These are phyloP conservation scores for Latrodectus hesperus DNA, from an alignment of 2,888 invertebrate genomes.

Conservation along the genomic window DNA sequence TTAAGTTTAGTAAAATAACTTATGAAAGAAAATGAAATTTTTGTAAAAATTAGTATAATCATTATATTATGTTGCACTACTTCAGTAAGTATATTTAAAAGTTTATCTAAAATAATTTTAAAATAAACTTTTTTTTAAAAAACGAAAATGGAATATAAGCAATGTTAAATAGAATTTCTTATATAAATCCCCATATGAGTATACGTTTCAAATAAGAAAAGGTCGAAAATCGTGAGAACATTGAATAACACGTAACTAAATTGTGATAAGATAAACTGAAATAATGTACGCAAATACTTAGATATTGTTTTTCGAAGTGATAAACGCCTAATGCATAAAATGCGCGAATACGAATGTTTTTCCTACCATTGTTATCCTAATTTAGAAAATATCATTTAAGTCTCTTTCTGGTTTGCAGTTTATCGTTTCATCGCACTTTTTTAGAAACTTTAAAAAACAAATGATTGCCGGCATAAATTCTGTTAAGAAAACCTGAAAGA, in stretches of 20 bases:
- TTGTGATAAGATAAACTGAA: not conserved
- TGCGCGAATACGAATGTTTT: not conserved
- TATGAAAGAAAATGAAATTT: no score
- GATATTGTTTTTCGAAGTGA: not conserved
- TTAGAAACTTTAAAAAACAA: constrained; percentile 25
- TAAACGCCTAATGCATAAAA: not conserved
- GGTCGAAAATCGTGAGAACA: no score
- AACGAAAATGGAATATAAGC: no score
- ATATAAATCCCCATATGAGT: no score
- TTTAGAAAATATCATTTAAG: not conserved
- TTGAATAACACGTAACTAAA: not conserved
- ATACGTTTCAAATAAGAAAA: no score
- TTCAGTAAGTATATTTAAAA: no score
- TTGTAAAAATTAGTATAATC: no score
- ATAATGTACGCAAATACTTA: constrained; percentile 25
- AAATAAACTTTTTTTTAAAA: no score
- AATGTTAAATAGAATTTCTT: no score
- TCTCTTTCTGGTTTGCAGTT: constrained; percentile 4
- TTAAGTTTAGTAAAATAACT: no score
- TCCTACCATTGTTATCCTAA: constrained; percentile 20
- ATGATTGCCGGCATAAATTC: constrained; percentile 39
- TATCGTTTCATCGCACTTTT: constrained; percentile 48
- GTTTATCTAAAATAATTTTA: no score
- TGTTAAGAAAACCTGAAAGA: not conserved
- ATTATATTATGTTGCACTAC: no score